Evolutionary conservation across 2,888 invertebrate species (phyloP), one percentile per base, ranked within the genome.

Genomic region (Xanthia togata): DNA sequence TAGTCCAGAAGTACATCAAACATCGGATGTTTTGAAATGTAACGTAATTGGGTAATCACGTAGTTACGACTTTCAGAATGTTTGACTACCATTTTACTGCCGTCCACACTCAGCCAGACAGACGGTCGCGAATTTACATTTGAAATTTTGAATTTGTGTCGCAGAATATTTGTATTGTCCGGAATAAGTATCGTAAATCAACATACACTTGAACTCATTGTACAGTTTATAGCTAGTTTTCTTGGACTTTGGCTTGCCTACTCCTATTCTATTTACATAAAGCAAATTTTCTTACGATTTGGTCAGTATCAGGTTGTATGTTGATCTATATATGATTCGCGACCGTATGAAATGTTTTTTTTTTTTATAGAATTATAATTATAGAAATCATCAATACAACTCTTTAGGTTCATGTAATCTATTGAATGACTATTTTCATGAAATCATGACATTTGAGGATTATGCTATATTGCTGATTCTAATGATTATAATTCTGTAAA

Each of bases 21-120:
- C 70, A 47, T 86, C 83, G 68, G 83, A 82, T 77, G 82, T 82
- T 82, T 72, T 82, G 77, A 82, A 81, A 82, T 86, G 71, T 86
- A 78, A 72, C 69, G 57, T 78, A 71, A 82, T 82, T 86, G 71
- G 82, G 83, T 82, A 86, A 77, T 82, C 86, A 71, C 44, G 47
- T 23, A 71, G 57, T 35, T 70, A 86, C 71, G 86, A 76, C 77
- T 77, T 86, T 77, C 78, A 86, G 68, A 82, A 85, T 78, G 83
- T 86, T 82, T 85, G 38, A 76, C 17, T 82, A 59, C 64, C 44
- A 44, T 76, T 86, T 86, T 86, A 82, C 44, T 60, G 72, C 70
- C 71, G 69, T 62, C 69, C 69, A 65, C 69, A 67, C 57, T 41
- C 64, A 44, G 67, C 41, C 50, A 65, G 67, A 71, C 83, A 44